phyloP scores from a whole-genome alignment of 2,888 invertebrate genomes.

The Pomacea canaliculata region DNA sequence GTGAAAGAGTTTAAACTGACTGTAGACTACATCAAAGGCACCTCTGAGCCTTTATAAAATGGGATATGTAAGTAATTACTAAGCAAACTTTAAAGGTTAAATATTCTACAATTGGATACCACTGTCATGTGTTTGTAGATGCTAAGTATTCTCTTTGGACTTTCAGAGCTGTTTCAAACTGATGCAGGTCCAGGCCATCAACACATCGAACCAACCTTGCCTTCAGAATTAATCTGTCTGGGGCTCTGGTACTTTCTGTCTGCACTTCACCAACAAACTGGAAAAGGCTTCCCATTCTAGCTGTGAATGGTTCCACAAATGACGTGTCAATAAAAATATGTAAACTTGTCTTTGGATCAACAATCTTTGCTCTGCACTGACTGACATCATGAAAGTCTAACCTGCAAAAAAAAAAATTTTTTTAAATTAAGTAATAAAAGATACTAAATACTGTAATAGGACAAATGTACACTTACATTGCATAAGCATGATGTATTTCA shows the following conservation, averaged over 20 bases:
- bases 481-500: no score
- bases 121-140: no score
- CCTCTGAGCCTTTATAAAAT: no score
- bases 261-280: conserved; percentile 51
- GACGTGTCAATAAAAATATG: conserved; percentile 43
- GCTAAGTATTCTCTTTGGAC: conserved; percentile 44
- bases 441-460: not conserved
- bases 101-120: no score
- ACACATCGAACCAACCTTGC: conserved; percentile 53
- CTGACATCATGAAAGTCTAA: conserved; percentile 44
- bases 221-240: conserved; percentile 31
- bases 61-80: no score
- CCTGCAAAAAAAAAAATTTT: conserved; percentile 28
- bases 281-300: conserved; percentile 44
- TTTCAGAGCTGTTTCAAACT: conserved; percentile 47
- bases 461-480: not conserved
- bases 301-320: conserved; percentile 51
- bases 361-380: conserved; percentile 38
- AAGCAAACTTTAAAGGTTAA: no score
- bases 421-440: no score
- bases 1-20: no score
- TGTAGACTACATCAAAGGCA: no score
- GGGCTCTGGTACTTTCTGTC: not conserved
- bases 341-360: conserved; percentile 38
- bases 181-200: conserved; percentile 47